phyloP scores from a whole-genome alignment of 2,797 vertebrate genomes.

The Emydoidea blandingii region DNA sequence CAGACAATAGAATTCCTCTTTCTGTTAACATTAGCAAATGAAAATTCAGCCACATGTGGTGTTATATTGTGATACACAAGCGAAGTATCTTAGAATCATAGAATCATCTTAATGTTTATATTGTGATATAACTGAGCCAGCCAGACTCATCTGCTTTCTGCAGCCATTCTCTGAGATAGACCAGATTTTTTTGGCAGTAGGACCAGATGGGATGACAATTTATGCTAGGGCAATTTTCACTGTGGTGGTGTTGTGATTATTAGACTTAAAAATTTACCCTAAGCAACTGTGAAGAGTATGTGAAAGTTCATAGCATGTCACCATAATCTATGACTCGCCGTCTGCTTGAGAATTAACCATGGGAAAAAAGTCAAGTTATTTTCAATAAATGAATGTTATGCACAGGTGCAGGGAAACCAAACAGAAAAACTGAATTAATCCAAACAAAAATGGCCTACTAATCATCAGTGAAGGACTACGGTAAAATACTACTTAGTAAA shows the following conservation, averaged over 20 bases:
- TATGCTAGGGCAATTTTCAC: not conserved
- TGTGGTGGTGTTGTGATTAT: not conserved
- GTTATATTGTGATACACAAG: not conserved
- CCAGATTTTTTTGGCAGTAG: not conserved
- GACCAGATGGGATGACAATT: not conserved
- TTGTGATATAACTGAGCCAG: not conserved
- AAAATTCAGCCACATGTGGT: accelerated
- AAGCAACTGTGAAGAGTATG: not conserved
- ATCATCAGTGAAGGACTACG: not conserved
- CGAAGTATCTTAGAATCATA: not conserved
- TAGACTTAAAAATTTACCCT: not conserved
- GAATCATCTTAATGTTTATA: not conserved
- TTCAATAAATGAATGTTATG: not conserved
- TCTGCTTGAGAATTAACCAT: not conserved
- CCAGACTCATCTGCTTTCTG: not conserved
- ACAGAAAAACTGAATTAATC: not conserved
- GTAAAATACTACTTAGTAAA: not conserved
- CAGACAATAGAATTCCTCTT: not conserved
- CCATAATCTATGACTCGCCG: not conserved
- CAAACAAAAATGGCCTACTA: not conserved
- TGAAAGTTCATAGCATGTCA: not conserved
- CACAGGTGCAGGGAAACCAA: not conserved
- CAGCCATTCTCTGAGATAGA: not conserved
- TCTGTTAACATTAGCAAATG: not conserved
- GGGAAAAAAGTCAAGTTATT: not conserved